Evolutionary conservation across 37 sponge, comb jelly and placozoan genomes (phyloP).

Genomic region (Beroe ovata): DNA sequence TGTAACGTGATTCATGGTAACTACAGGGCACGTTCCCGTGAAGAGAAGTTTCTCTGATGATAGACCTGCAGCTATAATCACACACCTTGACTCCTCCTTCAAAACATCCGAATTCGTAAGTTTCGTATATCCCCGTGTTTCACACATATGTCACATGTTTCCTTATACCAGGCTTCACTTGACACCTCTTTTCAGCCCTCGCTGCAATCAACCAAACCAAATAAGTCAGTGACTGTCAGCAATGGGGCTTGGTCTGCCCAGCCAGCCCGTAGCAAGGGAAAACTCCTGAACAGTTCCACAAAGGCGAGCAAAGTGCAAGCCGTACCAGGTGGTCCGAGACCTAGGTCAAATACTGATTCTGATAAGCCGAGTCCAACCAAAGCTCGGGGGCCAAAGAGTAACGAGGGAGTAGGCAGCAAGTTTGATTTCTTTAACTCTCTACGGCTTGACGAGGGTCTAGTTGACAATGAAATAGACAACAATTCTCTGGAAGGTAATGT

Average conservation of each 20-base stretch:
- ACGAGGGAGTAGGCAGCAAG: constrained; percentile 1
- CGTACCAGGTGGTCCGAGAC: not conserved
- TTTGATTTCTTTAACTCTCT: constrained; percentile 65
- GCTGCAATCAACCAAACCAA: constrained; percentile 38
- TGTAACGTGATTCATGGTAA: no score
- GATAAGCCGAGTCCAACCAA: constrained; percentile 23
- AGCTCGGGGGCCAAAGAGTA: not conserved
- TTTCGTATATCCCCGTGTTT: not conserved
- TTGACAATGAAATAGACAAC: constrained; percentile 43
- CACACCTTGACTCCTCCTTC: constrained; percentile 34
- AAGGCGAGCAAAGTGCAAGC: not conserved
- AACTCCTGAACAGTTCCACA: not conserved
- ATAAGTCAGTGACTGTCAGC: not conserved
- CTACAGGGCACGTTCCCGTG: constrained; percentile 36
- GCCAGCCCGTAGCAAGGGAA: not conserved
- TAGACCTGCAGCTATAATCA: constrained; percentile 19
- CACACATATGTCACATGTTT: not conserved
- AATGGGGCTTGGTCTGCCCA: constrained; percentile 20
- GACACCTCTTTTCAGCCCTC: constrained; percentile 34
- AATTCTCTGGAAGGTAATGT: no score
- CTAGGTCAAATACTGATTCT: not conserved
- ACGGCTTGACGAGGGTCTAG: constrained; percentile 37
- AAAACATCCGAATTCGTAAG: constrained; percentile 58
- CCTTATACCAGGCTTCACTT: not conserved
- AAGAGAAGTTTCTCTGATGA: constrained; percentile 15